A percentile compares a stretch with the other conserved stretches of the same genome.
Evolutionary conservation across 2,113 vertebrate genomes (phyloP).

Genomic region (Butorides virescens): DNA sequence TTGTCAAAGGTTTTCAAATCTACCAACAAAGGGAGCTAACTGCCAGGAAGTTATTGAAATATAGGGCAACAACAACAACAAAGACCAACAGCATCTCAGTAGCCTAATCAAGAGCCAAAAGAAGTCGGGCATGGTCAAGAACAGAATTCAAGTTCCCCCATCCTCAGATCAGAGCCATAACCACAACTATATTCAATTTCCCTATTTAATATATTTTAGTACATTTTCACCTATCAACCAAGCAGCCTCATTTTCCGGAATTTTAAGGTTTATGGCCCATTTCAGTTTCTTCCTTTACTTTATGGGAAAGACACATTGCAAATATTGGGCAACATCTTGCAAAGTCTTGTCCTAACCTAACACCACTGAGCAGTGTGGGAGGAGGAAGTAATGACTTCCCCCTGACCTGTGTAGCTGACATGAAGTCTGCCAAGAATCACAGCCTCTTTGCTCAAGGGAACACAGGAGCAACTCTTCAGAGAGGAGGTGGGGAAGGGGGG

Average conservation of each 20-base stretch:
- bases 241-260: background rate
- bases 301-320: conserved; percentile 49
- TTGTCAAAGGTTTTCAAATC: background rate
- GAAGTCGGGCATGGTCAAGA: background rate
- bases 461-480: conserved; percentile 46
- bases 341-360: conserved; percentile 59
- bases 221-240: background rate
- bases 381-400: conserved; percentile 67
- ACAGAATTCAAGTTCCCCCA: background rate
- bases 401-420: conserved; percentile 63
- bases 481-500: background rate
- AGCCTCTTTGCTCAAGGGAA: conserved; percentile 53
- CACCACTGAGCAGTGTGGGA: conserved; percentile 50
- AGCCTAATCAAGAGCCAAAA: background rate
- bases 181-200: background rate
- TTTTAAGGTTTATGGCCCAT: conserved; percentile 23
- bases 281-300: conserved; percentile 19
- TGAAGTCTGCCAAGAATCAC: conserved; percentile 64
- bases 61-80: background rate
- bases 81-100: background rate
- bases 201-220: background rate
- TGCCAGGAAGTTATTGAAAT: background rate
- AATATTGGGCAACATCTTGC: conserved; percentile 12
- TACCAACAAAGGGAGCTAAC: background rate
- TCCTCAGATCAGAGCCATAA: background rate